Percentiles rank a stretch among this genome's conserved stretches.
Evolutionary conservation across 2,113 vertebrate genomes (phyloP).

Genomic region (Neofelis nebulosa): DNA sequence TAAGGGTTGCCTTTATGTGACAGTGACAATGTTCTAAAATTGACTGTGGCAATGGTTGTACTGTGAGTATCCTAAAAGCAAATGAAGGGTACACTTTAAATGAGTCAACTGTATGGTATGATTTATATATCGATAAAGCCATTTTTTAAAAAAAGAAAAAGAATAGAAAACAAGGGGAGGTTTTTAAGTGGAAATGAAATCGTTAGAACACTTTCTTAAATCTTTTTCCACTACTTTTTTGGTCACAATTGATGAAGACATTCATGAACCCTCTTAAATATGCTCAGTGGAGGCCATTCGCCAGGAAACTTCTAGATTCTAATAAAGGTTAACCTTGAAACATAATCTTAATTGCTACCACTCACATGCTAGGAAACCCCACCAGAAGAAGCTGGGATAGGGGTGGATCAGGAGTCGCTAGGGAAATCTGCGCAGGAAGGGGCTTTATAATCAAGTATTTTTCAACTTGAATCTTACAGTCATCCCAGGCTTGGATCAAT

Average conservation of each 20-base stretch:
- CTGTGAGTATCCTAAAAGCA: neutral
- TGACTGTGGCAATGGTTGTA: neutral
- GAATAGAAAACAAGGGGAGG: neutral
- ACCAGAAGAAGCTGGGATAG: neutral
- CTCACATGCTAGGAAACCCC: accelerated
- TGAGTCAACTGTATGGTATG: neutral
- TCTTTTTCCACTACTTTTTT: neutral
- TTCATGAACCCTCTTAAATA: neutral
- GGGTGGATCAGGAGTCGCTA: too few species aligned
- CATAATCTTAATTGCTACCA: neutral
- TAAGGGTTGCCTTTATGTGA: neutral
- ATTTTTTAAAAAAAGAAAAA: neutral
- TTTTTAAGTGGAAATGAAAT: neutral
- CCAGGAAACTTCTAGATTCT: neutral
- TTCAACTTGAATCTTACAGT: neutral
- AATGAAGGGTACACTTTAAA: neutral
- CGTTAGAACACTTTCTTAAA: neutral
- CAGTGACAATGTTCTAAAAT: neutral
- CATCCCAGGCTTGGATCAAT: neutral
- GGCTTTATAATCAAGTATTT: neutral
- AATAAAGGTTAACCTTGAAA: neutral
- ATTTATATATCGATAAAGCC: neutral
- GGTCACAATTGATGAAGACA: neutral
- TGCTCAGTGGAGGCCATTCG: neutral
- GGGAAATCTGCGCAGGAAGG: neutral